These are phyloP conservation scores for Bicyclus anynana DNA, from an alignment of 1,140 invertebrate genomes.

Conservation along the genomic window DNA sequence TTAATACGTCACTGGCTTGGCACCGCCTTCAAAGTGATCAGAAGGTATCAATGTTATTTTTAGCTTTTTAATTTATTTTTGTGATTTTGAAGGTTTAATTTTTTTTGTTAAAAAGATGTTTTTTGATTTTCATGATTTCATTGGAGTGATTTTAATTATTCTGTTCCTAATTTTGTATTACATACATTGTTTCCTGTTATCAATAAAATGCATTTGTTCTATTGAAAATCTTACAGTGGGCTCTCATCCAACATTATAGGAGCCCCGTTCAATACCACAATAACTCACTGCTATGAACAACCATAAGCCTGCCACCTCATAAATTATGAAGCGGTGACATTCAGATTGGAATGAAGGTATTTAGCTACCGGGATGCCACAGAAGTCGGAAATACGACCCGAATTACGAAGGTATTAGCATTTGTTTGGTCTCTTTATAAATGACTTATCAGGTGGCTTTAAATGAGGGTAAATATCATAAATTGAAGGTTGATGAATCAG, in stretches of 20 bases:
- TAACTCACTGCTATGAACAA: slow-evolving; percentile 44
- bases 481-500: slow-evolving; percentile 13
- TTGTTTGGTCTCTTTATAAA: slow-evolving; percentile 28
- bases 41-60: no score
- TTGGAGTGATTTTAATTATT: no score
- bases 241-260: slow-evolving; percentile 12
- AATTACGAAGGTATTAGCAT: slow-evolving; percentile 43
- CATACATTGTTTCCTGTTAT: neutral
- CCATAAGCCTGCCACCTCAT: slow-evolving; percentile 34
- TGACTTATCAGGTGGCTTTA: slow-evolving; percentile 14
- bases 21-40: no score
- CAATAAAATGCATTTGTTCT: neutral
- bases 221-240: neutral
- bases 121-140: no score
- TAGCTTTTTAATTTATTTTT: no score
- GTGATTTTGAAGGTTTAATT: no score
- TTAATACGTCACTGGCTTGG: no score
- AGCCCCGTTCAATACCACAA: slow-evolving; percentile 32
- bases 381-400: slow-evolving; percentile 33
- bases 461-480: slow-evolving; percentile 15
- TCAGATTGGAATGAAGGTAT: slow-evolving; percentile 53
- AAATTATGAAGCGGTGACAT: slow-evolving; percentile 63
- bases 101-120: no score
- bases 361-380: slow-evolving; percentile 29
- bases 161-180: neutral